These are phyloP conservation scores for Cottoperca gobio DNA, from an alignment of 2,797 vertebrate genomes.

Conservation along the genomic window DNA sequence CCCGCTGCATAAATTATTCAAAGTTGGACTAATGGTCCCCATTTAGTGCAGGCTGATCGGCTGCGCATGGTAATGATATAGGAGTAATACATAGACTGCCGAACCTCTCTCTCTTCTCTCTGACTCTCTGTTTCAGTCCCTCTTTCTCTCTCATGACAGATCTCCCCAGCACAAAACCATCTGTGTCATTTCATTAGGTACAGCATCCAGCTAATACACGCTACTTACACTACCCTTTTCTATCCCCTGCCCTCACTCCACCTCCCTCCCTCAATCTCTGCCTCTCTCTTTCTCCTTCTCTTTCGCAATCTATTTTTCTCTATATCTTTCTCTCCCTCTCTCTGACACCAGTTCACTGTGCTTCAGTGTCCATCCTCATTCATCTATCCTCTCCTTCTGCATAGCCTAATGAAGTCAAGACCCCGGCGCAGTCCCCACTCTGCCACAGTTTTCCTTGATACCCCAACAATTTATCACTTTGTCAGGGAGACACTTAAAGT, in stretches of 20 bases:
- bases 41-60: constrained; percentile 75
- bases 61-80: constrained; percentile 75
- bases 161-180: constrained; percentile 66
- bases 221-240: constrained; percentile 54
- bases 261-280: constrained; percentile 42
- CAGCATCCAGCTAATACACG: constrained; percentile 66
- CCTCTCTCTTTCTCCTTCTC: constrained; percentile 37
- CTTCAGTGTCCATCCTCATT: constrained; percentile 94
- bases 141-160: constrained; percentile 61
- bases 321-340: constrained; percentile 39
- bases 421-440: constrained; percentile 83
- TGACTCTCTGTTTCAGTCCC: constrained; percentile 38
- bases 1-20: constrained; percentile 80
- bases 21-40: constrained; percentile 81
- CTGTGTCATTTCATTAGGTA: constrained; percentile 82
- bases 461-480: constrained; percentile 99
- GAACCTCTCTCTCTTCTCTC: constrained; percentile 48
- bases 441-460: constrained; percentile 92
- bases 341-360: constrained; percentile 78
- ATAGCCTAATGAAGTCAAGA: constrained; percentile 99
- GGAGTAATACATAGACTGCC: constrained; percentile 57
- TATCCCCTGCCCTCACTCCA: constrained; percentile 35
- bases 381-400: constrained; percentile 89
- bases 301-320: constrained; percentile 51
- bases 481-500: constrained; percentile 99